Evolutionary conservation across 2,113 vertebrate genomes (phyloP).

Genomic region (Hypocryptadius cinnamomeus): DNA sequence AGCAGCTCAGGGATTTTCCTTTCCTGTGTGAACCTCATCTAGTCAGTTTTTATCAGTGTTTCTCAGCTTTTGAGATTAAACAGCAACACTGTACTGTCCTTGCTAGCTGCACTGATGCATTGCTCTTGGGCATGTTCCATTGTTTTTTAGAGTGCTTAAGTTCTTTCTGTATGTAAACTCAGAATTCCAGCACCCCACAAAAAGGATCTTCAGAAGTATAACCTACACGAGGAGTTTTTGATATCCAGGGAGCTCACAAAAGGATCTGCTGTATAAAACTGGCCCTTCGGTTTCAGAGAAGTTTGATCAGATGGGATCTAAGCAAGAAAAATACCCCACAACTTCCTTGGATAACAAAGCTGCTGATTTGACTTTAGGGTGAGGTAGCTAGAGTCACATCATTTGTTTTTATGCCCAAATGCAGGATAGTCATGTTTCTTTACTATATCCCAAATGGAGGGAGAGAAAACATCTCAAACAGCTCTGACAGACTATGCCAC

Average conservation of each 20-base stretch:
- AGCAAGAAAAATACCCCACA: background rate
- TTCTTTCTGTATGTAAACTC: background rate
- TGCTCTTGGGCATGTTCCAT: background rate
- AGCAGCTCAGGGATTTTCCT: background rate
- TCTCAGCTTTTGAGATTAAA: background rate
- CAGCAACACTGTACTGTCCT: background rate
- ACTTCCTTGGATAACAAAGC: background rate
- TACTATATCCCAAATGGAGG: background rate
- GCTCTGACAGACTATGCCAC: background rate
- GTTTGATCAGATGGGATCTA: background rate
- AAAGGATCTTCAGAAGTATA: background rate
- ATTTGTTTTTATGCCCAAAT: background rate
- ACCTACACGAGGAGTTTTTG: background rate
- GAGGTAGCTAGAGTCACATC: background rate
- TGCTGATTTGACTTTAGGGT: background rate
- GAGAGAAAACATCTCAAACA: background rate
- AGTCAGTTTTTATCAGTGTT: background rate
- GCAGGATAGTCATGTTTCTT: background rate
- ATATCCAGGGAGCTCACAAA: background rate
- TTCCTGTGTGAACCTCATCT: background rate
- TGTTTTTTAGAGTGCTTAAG: background rate
- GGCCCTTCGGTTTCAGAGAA: background rate
- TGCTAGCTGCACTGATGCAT: background rate
- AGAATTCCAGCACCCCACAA: background rate
- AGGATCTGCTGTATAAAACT: background rate